Evolutionary conservation across 2,888 invertebrate species (phyloP).

Genomic region (Chaetogeoica ovagalla): DNA sequence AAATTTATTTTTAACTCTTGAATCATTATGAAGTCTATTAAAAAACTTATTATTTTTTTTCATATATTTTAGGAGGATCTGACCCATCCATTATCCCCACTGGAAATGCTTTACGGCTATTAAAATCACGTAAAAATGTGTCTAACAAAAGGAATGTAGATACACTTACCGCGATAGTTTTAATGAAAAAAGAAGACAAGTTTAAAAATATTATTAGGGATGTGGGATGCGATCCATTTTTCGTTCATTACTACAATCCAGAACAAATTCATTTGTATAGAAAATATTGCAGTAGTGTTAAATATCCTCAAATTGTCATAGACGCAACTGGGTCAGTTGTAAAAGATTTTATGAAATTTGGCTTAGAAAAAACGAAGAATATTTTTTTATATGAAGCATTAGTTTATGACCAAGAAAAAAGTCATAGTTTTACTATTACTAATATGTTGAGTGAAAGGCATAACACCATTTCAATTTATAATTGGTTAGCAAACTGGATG

Average conservation of each 20-base stretch:
- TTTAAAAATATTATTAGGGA: neutral
- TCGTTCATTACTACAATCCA: neutral
- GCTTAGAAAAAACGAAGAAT: conserved; percentile 2
- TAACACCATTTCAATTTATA: conserved; percentile 16
- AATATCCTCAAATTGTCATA: conserved; percentile 7
- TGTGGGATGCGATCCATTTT: neutral
- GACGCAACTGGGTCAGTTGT: neutral
- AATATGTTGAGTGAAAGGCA: conserved; percentile 19
- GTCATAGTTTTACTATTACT: conserved; percentile 7
- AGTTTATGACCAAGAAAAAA: neutral
- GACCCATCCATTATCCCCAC: neutral
- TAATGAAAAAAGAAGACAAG: conserved; percentile 3
- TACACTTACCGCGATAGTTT: neutral
- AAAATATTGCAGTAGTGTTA: neutral
- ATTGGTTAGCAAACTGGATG: conserved; percentile 15
- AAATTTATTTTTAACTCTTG: too few relatives aligned
- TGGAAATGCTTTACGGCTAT: conserved; percentile 3
- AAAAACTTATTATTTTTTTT: neutral
- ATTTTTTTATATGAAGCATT: neutral
- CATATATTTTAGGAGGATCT: neutral
- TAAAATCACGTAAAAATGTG: neutral
- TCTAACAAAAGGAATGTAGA: neutral
- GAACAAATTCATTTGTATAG: conserved; percentile 1
- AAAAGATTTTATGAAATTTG: neutral
- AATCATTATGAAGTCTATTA: too few relatives aligned